Conservation (phyloP, 2,797 vertebrate genomes). For the Australoheros facetus region DNA sequence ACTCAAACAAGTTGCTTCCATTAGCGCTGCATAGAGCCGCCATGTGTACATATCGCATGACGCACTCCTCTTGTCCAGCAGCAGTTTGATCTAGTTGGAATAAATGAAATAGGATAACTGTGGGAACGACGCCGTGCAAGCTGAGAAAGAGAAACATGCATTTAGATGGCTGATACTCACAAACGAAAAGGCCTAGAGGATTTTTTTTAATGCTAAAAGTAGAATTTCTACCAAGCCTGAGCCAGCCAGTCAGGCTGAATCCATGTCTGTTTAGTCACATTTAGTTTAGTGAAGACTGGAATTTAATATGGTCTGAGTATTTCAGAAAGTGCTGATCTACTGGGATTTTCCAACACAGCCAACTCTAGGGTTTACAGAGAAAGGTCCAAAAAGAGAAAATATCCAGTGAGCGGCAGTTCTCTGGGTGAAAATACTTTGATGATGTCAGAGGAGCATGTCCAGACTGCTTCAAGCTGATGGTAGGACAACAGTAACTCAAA, state of each 20-base stretch:
- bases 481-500: neutral
- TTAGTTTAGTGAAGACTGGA: neutral
- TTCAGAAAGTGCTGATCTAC: neutral
- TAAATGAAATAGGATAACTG: slow-evolving; percentile 56
- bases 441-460: neutral
- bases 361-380: neutral
- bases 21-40: slow-evolving; percentile 47
- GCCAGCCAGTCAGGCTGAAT: neutral
- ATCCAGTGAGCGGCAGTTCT: neutral
- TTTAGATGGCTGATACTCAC: slow-evolving; percentile 5
- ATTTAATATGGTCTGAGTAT: neutral
- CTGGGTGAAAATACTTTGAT: neutral
- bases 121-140: slow-evolving; percentile 36
- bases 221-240: neutral
- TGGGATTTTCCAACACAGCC: neutral
- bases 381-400: neutral
- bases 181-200: neutral
- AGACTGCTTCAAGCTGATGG: neutral
- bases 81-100: slow-evolving; percentile 47
- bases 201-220: neutral
- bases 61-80: slow-evolving; percentile 51
- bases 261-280: neutral
- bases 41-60: slow-evolving; percentile 50
- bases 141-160: slow-evolving; percentile 9
- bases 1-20: slow-evolving; percentile 57